Evolutionary conservation across 1,140 invertebrate genomes (phyloP).

Genomic region (Pachypsylla venusta): DNA sequence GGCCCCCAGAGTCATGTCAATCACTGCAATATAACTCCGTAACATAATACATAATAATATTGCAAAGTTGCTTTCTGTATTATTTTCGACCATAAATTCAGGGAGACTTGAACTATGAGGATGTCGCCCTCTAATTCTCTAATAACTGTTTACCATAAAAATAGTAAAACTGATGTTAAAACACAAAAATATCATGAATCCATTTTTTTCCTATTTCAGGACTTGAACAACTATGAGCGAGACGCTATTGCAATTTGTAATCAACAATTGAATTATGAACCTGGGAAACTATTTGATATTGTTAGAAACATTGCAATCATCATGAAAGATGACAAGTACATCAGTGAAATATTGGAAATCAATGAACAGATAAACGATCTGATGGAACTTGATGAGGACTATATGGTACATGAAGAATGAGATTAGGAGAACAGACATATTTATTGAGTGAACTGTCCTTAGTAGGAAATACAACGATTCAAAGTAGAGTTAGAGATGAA

Average conservation of each 20-base stretch:
- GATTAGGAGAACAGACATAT: too few species aligned
- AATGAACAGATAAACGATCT: slow-evolving; percentile 48
- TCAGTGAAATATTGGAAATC: slow-evolving; percentile 50
- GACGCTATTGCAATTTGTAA: slow-evolving; percentile 49
- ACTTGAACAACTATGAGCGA: slow-evolving; percentile 23
- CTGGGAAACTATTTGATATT: slow-evolving; percentile 42
- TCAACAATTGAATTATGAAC: slow-evolving; percentile 47
- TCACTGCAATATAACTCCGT: too few species aligned
- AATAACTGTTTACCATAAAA: slow-evolving; percentile 4
- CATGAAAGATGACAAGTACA: slow-evolving; percentile 53
- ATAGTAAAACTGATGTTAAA: neutral
- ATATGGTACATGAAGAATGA: neutral
- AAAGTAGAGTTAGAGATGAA: too few species aligned
- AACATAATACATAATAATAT: neutral
- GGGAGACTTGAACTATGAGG: neutral
- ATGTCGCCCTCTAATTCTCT: neutral
- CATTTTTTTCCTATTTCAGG: slow-evolving; percentile 15
- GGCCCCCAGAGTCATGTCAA: too few species aligned
- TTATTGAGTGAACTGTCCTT: too few species aligned
- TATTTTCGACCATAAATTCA: neutral
- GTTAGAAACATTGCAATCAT: slow-evolving; percentile 47
- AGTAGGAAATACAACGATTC: too few species aligned
- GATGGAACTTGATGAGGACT: neutral
- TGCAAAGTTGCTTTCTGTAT: neutral
- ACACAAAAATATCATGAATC: too few species aligned